Base-by-base conservation (phyloP, 1,140 invertebrate genomes). In the Apolygus lucorum region DNA sequence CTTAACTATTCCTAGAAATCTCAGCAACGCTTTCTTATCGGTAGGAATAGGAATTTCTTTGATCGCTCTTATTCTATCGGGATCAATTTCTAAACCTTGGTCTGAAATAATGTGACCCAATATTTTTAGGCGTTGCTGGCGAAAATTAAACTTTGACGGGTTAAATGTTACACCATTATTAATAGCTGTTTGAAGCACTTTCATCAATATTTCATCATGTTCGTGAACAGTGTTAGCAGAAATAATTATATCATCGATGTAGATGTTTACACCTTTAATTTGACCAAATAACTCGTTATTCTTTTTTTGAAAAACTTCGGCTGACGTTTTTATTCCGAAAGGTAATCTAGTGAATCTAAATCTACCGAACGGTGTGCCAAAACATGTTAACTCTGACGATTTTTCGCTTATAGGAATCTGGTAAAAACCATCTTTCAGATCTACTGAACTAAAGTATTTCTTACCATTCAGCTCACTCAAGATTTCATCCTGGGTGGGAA, bases 101-200 rank as follows among this genome's bases (percentile, higher is more conserved):
- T 63, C 65, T 63, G 74, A 71, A 63, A 78, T 72, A 34, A 74
- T 71, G 63, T 76, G 73, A 8, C 79, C 80, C 42, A 82, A 71
- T 72, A 77, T 80, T 28, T 74, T 76, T 8, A 80, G 72, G 59
- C 75, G 73, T 78, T 76, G 74, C 81, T 82, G 14, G 74, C 74
- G 49, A 71, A 73, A 74, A 80, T 79, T 42, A 81, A 73, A 68
- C 76, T 77, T 21, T 77, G 76, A 69, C 72, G 66, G 26, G 77
- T 69, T 65, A 26, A 29, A 65, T 17, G 28, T 65, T 27, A 29
- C 27, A 59, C 54, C 54, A 11, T 24, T 59, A 4, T 59, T 21
- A 59, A 59, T 11, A 22, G 54, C 54, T 59, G 54, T 14, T 59
- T 59, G 8, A 52, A 81, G 64, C 4, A 79, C 71, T 42, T 72